A percentile compares a stretch with the other conserved stretches of the same genome.
phyloP scores from a whole-genome alignment of 1,140 invertebrate species.

The Octopus bimaculoides region DNA sequence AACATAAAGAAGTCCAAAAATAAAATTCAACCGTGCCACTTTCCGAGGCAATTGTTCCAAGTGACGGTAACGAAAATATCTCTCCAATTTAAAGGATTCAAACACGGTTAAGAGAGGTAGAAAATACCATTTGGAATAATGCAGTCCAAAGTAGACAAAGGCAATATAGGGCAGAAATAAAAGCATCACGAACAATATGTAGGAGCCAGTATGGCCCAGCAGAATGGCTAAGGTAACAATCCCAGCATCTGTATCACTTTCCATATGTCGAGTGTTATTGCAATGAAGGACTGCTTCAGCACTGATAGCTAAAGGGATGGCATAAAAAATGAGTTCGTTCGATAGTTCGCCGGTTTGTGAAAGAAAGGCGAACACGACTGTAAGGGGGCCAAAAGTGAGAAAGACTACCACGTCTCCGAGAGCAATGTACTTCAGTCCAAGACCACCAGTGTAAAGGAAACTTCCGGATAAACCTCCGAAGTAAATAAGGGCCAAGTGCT shows the following conservation, averaged over 20 bases:
- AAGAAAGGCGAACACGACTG: constrained; percentile 91
- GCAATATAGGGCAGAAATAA: constrained; percentile 89
- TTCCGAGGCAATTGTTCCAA: constrained; percentile 80
- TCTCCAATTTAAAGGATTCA: constrained; percentile 85
- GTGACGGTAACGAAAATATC: constrained; percentile 77
- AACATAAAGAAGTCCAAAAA: constrained; percentile 86
- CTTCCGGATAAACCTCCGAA: constrained; percentile 91
- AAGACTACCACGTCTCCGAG: constrained; percentile 86
- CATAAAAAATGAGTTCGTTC: constrained; percentile 75
- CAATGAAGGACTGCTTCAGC: constrained; percentile 93
- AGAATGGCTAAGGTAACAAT: constrained; percentile 91
- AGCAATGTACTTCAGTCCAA: constrained; percentile 88
- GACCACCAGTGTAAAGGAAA: constrained; percentile 76
- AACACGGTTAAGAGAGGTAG: constrained; percentile 83
- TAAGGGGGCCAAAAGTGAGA: constrained; percentile 90
- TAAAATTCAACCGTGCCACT: constrained; percentile 87
- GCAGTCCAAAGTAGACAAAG: constrained; percentile 78
- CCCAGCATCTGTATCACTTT: constrained; percentile 78
- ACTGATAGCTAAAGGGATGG: constrained; percentile 88
- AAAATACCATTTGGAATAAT: constrained; percentile 79
- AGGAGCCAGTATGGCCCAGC: constrained; percentile 86
- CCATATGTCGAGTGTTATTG: constrained; percentile 89
- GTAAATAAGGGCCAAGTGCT: constrained; percentile 88
- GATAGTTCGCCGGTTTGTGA: constrained; percentile 79
- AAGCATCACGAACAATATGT: constrained; percentile 85